Conservation (phyloP, 1,140 invertebrate genomes). For the Holotrichia oblita region DNA sequence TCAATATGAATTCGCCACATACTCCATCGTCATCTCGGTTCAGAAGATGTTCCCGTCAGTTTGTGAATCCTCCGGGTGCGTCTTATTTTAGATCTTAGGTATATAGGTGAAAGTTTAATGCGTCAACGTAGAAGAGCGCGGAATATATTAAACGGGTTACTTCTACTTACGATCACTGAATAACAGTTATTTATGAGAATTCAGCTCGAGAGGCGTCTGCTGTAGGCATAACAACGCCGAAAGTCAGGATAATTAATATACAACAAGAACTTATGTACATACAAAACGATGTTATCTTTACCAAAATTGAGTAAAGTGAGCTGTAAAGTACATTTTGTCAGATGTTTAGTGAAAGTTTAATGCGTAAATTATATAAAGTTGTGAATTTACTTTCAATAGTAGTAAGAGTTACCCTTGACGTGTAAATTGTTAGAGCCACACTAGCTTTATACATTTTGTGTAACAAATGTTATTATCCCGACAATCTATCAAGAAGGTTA, state of each 20-base stretch:
- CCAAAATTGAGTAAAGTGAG: no score
- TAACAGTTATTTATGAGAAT: background rate
- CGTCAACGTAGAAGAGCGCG: background rate
- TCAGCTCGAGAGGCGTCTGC: background rate
- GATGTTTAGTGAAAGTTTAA: no score
- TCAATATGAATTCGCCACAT: background rate
- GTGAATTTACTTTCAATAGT: no score
- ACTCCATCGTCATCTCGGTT: background rate
- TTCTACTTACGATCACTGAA: background rate
- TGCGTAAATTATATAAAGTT: no score
- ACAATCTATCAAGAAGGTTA: no score
- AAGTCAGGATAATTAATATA: background rate
- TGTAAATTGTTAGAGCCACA: no score
- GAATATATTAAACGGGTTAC: conserved; percentile 6
- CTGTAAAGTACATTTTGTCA: no score
- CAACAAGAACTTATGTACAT: background rate
- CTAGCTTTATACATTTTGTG: no score
- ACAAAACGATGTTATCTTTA: background rate
- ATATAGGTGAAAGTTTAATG: background rate
- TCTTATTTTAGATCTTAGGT: background rate
- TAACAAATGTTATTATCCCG: no score
- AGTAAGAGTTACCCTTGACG: no score
- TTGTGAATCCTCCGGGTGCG: background rate
- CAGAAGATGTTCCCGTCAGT: background rate
- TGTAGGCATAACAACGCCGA: background rate